phyloP scores from a whole-genome alignment of 2,888 invertebrate genomes.

The Serripes groenlandicus region DNA sequence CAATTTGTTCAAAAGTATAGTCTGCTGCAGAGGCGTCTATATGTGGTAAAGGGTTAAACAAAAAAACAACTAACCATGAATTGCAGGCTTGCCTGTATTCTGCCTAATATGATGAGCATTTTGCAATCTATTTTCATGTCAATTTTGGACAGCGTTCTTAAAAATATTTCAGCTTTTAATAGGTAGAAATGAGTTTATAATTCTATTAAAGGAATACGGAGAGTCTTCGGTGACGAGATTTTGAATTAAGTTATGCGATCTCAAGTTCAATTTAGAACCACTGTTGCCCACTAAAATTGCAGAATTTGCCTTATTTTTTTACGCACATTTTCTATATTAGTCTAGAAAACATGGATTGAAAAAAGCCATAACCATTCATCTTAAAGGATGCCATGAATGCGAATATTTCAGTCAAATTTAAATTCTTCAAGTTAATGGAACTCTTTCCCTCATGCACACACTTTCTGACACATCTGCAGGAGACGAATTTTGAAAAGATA shows the following conservation, averaged over 20 bases:
- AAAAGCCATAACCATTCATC: slow-evolving; percentile 22
- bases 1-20: too few relatives aligned
- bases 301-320: slow-evolving; percentile 10
- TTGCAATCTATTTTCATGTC: neutral
- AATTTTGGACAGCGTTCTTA: neutral
- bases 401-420: slow-evolving; percentile 15
- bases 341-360: slow-evolving; percentile 23
- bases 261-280: slow-evolving; percentile 6
- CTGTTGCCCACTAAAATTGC: slow-evolving; percentile 20
- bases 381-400: slow-evolving; percentile 6
- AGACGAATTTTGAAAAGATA: neutral
- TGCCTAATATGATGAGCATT: too few relatives aligned
- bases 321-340: slow-evolving; percentile 21
- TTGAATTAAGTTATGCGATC: slow-evolving; percentile 23
- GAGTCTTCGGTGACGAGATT: slow-evolving; percentile 9
- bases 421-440: slow-evolving; percentile 9
- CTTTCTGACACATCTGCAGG: neutral
- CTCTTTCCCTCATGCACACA: neutral
- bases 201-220: slow-evolving; percentile 14
- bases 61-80: too few relatives aligned
- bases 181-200: slow-evolving; percentile 28
- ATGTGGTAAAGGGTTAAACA: too few relatives aligned
- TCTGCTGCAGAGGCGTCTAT: too few relatives aligned
- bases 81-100: too few relatives aligned
- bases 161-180: slow-evolving; percentile 20